Evolutionary conservation across 2,797 vertebrate genomes (phyloP).

Genomic region (Dicrostonyx torquatus): DNA sequence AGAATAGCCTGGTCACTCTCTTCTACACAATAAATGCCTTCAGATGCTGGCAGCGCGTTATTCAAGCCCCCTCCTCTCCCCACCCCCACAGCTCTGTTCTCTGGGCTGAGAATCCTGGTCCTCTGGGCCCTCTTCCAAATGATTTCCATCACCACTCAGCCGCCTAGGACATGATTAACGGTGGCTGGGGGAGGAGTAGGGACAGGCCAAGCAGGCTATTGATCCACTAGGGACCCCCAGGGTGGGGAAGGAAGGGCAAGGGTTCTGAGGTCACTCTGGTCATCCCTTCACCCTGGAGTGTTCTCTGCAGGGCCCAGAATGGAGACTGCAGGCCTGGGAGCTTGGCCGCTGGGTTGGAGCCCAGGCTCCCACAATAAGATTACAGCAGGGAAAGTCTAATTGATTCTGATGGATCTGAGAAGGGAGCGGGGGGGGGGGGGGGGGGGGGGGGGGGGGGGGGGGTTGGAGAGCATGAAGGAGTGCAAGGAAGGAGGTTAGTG

Average conservation of each 20-base stretch:
- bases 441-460: constrained; percentile 67
- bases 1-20: constrained; percentile 48
- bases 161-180: constrained; percentile 64
- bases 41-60: constrained; percentile 59
- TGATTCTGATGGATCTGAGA: constrained; percentile 76
- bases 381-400: constrained; percentile 77
- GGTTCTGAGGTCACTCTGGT: constrained; percentile 42
- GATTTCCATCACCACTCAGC: constrained; percentile 73
- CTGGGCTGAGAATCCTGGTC: constrained; percentile 68
- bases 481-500: background rate
- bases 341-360: constrained; percentile 64
- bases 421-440: constrained; percentile 59
- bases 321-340: constrained; percentile 61
- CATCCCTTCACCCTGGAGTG: constrained; percentile 34
- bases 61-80: constrained; percentile 62
- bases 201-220: constrained; percentile 4
- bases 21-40: constrained; percentile 75
- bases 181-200: constrained; percentile 52
- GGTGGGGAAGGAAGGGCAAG: background rate
- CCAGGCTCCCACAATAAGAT: constrained; percentile 77
- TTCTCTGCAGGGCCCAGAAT: background rate
- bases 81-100: constrained; percentile 55
- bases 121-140: constrained; percentile 80
- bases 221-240: constrained; percentile 47
- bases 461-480: constrained; percentile 59